Percentiles rank a stretch among this genome's conserved stretches.
Evolutionary conservation across 2,113 vertebrate genomes (phyloP).

Genomic region (Heterocephalus glaber): DNA sequence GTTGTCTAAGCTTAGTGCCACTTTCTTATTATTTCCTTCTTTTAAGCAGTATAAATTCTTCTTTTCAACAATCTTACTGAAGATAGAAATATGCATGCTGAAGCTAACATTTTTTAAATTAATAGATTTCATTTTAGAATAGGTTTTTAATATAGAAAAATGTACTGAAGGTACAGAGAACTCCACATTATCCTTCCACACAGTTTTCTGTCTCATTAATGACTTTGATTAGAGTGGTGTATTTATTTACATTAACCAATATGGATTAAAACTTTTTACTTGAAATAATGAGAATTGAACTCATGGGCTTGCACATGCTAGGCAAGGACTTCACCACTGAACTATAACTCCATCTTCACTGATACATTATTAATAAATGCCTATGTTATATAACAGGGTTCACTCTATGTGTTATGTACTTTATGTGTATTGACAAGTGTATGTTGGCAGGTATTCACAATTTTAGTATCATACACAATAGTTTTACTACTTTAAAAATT

Average conservation of each 20-base stretch:
- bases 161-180: background rate
- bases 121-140: background rate
- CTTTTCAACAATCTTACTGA: background rate
- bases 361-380: background rate
- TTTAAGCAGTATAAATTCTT: background rate
- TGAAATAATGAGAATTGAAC: too few relatives aligned
- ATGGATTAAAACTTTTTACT: background rate
- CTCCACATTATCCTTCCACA: background rate
- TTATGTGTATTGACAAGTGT: background rate
- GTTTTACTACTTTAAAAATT: background rate
- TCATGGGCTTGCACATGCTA: background rate
- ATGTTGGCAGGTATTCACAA: too few relatives aligned
- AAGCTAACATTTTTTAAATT: background rate
- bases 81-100: background rate
- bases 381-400: background rate
- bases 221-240: too few relatives aligned
- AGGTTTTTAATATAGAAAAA: background rate
- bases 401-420: background rate
- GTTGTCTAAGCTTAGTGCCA: background rate
- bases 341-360: too few relatives aligned
- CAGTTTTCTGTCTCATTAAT: rapidly evolving
- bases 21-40: background rate
- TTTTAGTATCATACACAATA: background rate
- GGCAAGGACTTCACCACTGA: background rate
- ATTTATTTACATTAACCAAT: background rate